Evolutionary conservation across 2,797 vertebrate species (phyloP), one percentile per base, ranked within the genome.

Genomic region (Perdix hodgsoniae): DNA sequence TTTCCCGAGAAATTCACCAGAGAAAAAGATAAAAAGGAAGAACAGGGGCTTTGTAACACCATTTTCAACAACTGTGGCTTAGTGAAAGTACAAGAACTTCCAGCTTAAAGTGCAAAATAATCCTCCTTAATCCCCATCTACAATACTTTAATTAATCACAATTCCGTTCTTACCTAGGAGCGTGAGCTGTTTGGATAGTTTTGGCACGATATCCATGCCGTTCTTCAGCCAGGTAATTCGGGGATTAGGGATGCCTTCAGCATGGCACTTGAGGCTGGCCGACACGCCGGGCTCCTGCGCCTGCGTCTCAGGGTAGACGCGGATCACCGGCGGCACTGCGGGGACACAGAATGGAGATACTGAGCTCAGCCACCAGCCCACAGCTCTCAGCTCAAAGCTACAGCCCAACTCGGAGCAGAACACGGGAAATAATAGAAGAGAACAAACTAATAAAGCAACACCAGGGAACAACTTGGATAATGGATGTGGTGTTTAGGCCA

Each of bases 161-260:
- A 75, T 44, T 37, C 44, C 3, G n/a, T 39, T 81, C 98, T 98
- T 98, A 99, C 99, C 99, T 88, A 99, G 97, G 42, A 99, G 98
- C 27, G 97, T 97, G 22, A 99, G 98, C 56, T 99, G 99, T 90
- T 99, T 99, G 88, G 98, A 98, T 54, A 98, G 97, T 91, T 97
- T 98, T 37, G 98, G 98, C 84, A 97, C 93, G 93, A 99, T 96
- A 83, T 99, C 99, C 95, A 99, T 95, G 95, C 99, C 99, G 4
- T 99, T 99, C 97, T 99, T 99, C 52, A 99, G 98, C 99, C 99
- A 99, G 65, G 98, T 96, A 83, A 99, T 99, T 83, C 97, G 98
- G 70, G 99, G 99, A 91, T 98, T 98, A 19, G 99, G 99, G 90
- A 99, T 99, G 94, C 99, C 99, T 70, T 99, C 99, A 0, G 99